Evolutionary conservation across 92 coral and sea anemone genomes (phyloP), one percentile per base, ranked within the genome.

Genomic region (Montipora capitata): DNA sequence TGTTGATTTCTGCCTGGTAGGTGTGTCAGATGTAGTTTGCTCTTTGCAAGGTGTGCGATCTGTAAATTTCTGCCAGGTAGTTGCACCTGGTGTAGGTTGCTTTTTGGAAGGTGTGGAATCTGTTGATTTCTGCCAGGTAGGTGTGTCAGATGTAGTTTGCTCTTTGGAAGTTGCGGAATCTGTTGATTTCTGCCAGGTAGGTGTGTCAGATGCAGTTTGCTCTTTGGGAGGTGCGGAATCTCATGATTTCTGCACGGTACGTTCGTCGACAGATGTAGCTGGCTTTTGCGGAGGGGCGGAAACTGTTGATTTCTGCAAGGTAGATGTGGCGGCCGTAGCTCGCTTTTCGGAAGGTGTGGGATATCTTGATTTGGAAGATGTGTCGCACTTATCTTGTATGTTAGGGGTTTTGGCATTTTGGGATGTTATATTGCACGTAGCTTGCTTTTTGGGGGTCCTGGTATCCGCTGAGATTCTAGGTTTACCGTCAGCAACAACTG

Each of bases 261-360:
- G 74, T 40, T 41, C 15, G 64, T 58, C 10, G 17, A 11, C 64
- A 39, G 74, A 40, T 69, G 74, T 14, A 27, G n/a, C 52, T 11
- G 48, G 48, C 10, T 40, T 40, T 11, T 69, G 52, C 48, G 27
- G 52, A 69, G 74, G 49, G 15, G 5, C 0, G 16, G 74, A 14
- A 40, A 13, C 48, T 12, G 51, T 69, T 69, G 74, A 3, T 69
- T 69, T 69, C 78, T 73, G 78, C 61, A 8, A 42, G 56, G 57
- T 14, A 16, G 77, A 54, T 72, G 77, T 15, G 20, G 44, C 14
- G 9, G 77, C 41, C 5, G 77, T 45, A 42, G 77, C 77, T 43
- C 59, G 59, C 77, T 72, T 44, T 45, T 72, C 48, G 16, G 61
- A 40, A 43, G 77, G 59, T 16, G 56, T n/a, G 61, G 77, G 57